These are phyloP conservation scores for Samia ricini DNA, from an alignment of 1,140 invertebrate species.

Conservation along the genomic window DNA sequence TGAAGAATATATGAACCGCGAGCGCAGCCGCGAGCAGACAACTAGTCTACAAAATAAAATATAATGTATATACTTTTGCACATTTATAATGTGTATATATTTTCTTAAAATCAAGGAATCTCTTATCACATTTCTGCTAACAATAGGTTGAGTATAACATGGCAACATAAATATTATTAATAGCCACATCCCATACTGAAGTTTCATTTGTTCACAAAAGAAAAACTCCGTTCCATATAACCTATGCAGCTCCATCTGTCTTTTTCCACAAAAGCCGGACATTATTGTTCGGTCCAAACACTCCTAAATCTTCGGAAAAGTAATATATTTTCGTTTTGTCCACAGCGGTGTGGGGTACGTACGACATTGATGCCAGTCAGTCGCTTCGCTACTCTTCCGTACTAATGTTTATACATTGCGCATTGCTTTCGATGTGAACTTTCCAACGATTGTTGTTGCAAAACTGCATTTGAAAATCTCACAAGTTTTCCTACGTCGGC, in stretches of 20 bases:
- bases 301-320: constrained; percentile 78
- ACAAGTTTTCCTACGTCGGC: not conserved
- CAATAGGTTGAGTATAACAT: constrained; percentile 35
- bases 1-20: no score
- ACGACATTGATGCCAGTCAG: constrained; percentile 58
- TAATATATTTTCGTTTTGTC: constrained; percentile 78
- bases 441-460: not conserved
- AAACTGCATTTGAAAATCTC: not conserved
- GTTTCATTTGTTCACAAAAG: constrained; percentile 70
- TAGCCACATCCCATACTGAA: constrained; percentile 54
- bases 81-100: no score
- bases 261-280: constrained; percentile 78
- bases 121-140: constrained; percentile 34
- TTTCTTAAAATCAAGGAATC: constrained; percentile 27
- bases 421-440: not conserved
- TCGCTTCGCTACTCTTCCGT: constrained; percentile 63
- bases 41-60: not conserved
- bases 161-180: constrained; percentile 70
- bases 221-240: constrained; percentile 68
- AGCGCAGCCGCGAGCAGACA: no score
- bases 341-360: constrained; percentile 68
- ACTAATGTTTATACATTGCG: not conserved
- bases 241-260: constrained; percentile 77
- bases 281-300: constrained; percentile 79
- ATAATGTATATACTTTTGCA: not conserved